Base-by-base conservation (phyloP, 1,140 invertebrate species). In the Drosophila takahashii region DNA sequence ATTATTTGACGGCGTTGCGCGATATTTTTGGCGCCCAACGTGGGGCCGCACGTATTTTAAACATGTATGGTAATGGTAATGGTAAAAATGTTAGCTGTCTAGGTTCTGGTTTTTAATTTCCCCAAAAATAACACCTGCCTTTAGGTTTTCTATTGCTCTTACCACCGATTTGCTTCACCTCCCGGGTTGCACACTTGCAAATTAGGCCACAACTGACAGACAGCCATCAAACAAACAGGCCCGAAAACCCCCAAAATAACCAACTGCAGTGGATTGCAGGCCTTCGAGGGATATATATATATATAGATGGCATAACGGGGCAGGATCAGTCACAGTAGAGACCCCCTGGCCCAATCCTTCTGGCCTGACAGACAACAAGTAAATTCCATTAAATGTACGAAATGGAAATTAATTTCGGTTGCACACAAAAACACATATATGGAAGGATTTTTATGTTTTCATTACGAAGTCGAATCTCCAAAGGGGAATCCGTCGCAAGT, bases 371-470 rank as follows among this genome's bases (percentile, higher is more conserved):
- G 44, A 66, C 74, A 83, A 84, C 81, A 84, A 85, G 81, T 73
- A 73, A 84, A 84, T 73, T 80, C 81, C 81, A 84, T 84, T 84
- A 85, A 80, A 77, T 65, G 58, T 76, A 77, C 77, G 72, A 84
- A 85, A 85, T 85, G 77, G 73, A 80, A 84, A 84, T 84, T 84
- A 85, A 84, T 85, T 84, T 81, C 56, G 37, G 64, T 61, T 66
- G 27, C 64, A 60, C 29, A 57, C 58, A 16, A 32, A 37, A 67
- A 36, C 29, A 64, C 37, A 69, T 34, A 69, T 50, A 37, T 50
- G 64, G 29, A 48, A 44, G 44, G 39, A 70, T 79, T 75, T 70
- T 62, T 64, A 52, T 77, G 73, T 59, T 76, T 77, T 57, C 50
- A 69, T 57, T 61, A 61, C 56, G 29, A 5, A 42, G 50, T 32